Evolutionary conservation across 1,140 invertebrate genomes (phyloP).

Genomic region (Drosophila miranda): DNA sequence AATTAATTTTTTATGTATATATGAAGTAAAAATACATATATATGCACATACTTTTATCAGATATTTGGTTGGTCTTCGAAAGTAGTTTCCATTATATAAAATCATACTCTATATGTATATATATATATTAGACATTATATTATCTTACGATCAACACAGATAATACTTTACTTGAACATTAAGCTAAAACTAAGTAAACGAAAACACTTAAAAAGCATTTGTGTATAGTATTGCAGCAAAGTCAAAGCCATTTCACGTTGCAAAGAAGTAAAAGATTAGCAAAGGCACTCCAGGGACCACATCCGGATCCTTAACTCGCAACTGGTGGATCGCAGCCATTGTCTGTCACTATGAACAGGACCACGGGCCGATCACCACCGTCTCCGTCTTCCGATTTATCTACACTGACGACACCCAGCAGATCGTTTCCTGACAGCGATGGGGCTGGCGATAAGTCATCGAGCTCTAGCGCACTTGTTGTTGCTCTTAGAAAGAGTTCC

Average conservation of each 20-base stretch:
- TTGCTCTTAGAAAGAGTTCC: conserved; percentile 58
- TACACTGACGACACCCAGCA: conserved; percentile 4
- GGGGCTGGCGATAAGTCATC: conserved; percentile 31
- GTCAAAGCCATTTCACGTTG: too few relatives aligned
- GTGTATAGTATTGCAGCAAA: conserved; percentile 32
- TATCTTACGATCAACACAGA: conserved; percentile 46
- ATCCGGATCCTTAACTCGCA: not conserved
- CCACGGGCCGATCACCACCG: conserved; percentile 29
- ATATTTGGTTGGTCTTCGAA: conserved; percentile 1
- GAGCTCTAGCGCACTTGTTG: conserved; percentile 49
- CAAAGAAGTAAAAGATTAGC: not conserved
- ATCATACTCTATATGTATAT: conserved; percentile 12
- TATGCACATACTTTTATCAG: not conserved
- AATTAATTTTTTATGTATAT: conserved; percentile 44
- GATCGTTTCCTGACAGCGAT: conserved; percentile 24
- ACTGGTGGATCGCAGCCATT: not conserved
- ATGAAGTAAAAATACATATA: conserved; percentile 33
- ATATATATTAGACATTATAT: conserved; percentile 39
- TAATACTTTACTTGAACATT: conserved; percentile 49
- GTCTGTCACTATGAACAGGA: conserved; percentile 42
- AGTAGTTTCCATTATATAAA: not conserved
- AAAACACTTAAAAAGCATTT: conserved; percentile 50
- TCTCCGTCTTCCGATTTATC: conserved; percentile 17
- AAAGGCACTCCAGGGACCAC: conserved; percentile 33
- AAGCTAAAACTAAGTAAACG: conserved; percentile 40